phyloP scores from a whole-genome alignment of 1,140 invertebrate species.

The Drosophila nikananu region DNA sequence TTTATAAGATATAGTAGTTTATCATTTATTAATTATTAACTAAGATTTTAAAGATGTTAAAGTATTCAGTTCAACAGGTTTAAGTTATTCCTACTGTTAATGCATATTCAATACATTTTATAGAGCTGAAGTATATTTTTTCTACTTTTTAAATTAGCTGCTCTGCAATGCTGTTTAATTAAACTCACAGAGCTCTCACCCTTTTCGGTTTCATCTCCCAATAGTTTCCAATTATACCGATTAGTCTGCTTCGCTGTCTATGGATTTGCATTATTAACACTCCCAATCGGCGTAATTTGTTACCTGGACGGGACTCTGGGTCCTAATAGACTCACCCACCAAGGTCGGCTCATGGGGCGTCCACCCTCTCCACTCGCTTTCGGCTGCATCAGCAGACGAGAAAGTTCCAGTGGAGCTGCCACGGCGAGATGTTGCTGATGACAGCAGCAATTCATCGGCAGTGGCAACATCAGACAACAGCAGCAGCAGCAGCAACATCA shows the following conservation, averaged over 20 bases:
- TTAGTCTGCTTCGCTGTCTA: conserved; percentile 22
- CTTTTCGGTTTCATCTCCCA: background rate
- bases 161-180: background rate
- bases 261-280: conserved; percentile 47
- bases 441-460: conserved; percentile 67
- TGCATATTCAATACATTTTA: background rate
- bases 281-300: conserved; percentile 35
- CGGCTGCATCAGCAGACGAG: conserved; percentile 38
- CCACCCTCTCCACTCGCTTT: background rate
- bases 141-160: no score
- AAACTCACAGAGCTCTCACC: no score
- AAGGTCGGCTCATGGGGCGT: conserved; percentile 30
- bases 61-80: no score
- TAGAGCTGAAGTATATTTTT: background rate
- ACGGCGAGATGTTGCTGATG: conserved; percentile 65
- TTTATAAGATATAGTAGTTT: background rate
- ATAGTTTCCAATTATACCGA: conserved; percentile 16
- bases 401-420: conserved; percentile 34
- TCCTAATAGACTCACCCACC: conserved; percentile 5
- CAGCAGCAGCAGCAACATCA: conserved; percentile 22
- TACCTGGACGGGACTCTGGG: background rate
- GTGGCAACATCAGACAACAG: conserved; percentile 37
- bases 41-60: no score
- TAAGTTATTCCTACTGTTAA: no score
- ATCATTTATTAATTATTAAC: no score